These are phyloP conservation scores for Hypomesus transpacificus DNA, from an alignment of 2,113 vertebrate genomes.

Conservation along the genomic window DNA sequence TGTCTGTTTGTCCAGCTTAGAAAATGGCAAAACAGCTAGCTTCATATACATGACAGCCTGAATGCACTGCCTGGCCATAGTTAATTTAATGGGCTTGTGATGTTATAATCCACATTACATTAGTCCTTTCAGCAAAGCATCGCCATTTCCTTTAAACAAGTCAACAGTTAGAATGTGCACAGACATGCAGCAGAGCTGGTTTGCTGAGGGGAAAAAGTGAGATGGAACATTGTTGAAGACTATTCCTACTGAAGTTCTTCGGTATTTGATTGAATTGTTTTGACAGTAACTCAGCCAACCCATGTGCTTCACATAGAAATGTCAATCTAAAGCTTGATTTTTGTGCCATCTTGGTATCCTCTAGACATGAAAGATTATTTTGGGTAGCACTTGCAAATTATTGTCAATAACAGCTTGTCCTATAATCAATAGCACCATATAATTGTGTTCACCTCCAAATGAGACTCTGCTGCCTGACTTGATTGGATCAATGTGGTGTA, in stretches of 20 bases:
- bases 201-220: constrained; percentile 14
- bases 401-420: constrained; percentile 6
- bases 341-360: constrained; percentile 5
- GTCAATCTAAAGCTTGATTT: background rate
- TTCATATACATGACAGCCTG: constrained; percentile 33
- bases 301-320: background rate
- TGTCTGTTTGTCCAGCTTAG: constrained; percentile 11
- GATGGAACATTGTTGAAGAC: constrained; percentile 16
- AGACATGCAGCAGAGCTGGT: constrained; percentile 24
- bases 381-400: background rate
- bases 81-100: constrained; percentile 23
- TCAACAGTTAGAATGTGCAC: constrained; percentile 21
- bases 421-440: constrained; percentile 9
- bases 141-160: background rate
- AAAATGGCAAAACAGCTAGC: constrained; percentile 12
- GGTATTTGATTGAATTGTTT: background rate
- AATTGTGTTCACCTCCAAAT: constrained; percentile 30
- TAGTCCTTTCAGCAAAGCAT: constrained; percentile 43
- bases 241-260: constrained; percentile 18
- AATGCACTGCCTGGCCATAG: constrained; percentile 11
- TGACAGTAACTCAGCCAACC: background rate
- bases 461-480: constrained; percentile 21
- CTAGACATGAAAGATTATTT: constrained; percentile 16
- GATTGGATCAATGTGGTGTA: constrained; percentile 43
- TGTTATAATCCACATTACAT: constrained; percentile 40